Base-by-base conservation (phyloP, 2,888 invertebrate species). In the Bimastos eiseni region DNA sequence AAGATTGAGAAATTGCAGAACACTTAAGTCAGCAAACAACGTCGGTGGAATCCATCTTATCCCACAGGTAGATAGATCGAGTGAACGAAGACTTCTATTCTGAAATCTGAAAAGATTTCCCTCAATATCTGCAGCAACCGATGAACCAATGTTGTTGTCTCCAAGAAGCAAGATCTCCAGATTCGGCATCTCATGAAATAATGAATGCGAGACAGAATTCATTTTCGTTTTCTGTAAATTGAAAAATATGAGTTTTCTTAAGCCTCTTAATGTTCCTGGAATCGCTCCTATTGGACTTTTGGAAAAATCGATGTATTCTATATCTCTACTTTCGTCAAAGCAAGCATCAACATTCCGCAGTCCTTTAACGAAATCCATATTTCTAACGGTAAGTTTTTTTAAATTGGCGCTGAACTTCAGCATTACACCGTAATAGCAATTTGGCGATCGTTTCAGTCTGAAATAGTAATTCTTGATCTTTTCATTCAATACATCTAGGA, bases 101-200 rank as follows among this genome's bases (percentile, higher is more conserved):
- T 86, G 86, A 86, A 36, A 36, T 15, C 17, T 86, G 86, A 86
- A 86, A 17, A 86, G 37, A 86, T 15, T 86, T 86, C 86, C 86
- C 11, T 86, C 36, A 15, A 36, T 1, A 37, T 86, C 86, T 36
- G 34, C 24, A 24, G 86, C 86, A 37, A 86, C 37, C 6, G 86
- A 86, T 36, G 17, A 19, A 0, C 36, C 86, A 36, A 86, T 86
- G 86, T 86, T 37, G 24, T 86, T 86, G 0, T 15, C 34, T 34
- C 86, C 86, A 34, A 86, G 86, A 0, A 86, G 86, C 86, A 86
- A 36, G 8, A 86, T 33, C 86, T 86, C 36, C 17, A 86, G 86
- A 34, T 36, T 86, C 36, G 36, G 86, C 86, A 86, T 86, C 8
- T 86, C 86, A 37, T 86, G 34, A 86, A 86, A 86, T 24, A 86